Evolutionary conservation across 1,140 invertebrate species (phyloP).

Genomic region (Anthonomus grandis): DNA sequence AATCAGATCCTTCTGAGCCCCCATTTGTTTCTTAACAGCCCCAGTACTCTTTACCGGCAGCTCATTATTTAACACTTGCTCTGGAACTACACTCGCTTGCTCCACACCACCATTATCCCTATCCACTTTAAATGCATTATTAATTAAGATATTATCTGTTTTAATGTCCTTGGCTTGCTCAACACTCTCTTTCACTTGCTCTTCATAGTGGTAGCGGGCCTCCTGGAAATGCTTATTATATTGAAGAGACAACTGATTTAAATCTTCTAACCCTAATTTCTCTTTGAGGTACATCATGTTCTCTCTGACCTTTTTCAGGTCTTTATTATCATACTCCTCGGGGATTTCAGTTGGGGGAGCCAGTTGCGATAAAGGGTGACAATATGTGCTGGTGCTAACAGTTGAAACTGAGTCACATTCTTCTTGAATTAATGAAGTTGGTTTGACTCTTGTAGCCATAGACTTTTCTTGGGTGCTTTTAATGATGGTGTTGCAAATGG

Average conservation of each 20-base stretch:
- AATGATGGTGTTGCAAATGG: background rate
- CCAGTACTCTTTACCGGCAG: constrained; percentile 4
- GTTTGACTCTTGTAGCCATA: background rate
- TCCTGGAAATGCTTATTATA: background rate
- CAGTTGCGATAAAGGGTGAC: constrained; percentile 6
- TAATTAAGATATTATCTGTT: no score
- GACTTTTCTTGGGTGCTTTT: background rate
- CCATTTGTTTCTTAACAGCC: background rate
- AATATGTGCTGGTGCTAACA: background rate
- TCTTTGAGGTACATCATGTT: background rate
- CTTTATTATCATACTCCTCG: constrained; percentile 2
- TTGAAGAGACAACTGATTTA: no score
- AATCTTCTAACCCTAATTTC: constrained; percentile 14
- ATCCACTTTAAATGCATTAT: background rate
- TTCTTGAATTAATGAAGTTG: background rate
- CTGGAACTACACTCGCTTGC: no score
- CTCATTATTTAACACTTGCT: no score
- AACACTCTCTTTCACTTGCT: background rate
- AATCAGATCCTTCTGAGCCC: background rate
- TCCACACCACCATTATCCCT: background rate
- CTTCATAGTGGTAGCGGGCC: background rate
- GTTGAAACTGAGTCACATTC: constrained; percentile 7
- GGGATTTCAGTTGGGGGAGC: background rate
- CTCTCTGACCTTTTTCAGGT: background rate
- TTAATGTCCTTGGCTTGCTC: background rate